phyloP scores from a whole-genome alignment of 2,888 invertebrate genomes.

The Hemicrepidius hirtus region DNA sequence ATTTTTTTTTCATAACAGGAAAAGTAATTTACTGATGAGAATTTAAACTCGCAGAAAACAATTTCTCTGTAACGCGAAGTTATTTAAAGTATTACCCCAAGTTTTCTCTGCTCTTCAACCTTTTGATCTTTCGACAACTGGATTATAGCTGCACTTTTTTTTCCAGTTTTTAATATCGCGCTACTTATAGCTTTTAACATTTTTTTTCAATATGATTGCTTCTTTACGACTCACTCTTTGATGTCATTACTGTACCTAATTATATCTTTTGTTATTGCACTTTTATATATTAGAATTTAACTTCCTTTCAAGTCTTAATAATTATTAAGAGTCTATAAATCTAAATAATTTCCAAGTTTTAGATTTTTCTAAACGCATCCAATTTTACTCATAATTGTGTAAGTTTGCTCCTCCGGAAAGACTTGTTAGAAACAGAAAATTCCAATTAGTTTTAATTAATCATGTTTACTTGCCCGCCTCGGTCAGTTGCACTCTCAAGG shows the following conservation, averaged over 20 bases:
- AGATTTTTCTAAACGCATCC: constrained; percentile 8
- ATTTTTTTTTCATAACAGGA: constrained; percentile 33
- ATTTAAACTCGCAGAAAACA: constrained; percentile 35
- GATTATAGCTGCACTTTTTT: constrained; percentile 26
- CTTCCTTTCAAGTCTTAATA: not conserved
- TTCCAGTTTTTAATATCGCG: constrained; percentile 28
- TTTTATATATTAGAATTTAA: not conserved
- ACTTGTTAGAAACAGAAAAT: constrained; percentile 48
- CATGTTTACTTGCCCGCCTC: constrained; percentile 46
- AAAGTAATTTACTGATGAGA: constrained; percentile 33
- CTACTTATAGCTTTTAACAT: not conserved
- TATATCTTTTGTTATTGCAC: constrained; percentile 4
- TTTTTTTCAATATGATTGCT: constrained; percentile 14
- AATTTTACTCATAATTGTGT: constrained; percentile 40
- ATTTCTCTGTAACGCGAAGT: constrained; percentile 26
- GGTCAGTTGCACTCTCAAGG: constrained; percentile 42
- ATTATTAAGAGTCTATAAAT: not conserved
- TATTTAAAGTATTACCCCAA: constrained; percentile 35
- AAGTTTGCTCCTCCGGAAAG: constrained; percentile 37
- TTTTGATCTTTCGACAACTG: constrained; percentile 31
- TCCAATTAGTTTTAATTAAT: constrained; percentile 52
- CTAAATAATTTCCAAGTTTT: not conserved
- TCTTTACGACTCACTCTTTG: not conserved
- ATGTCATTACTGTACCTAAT: constrained; percentile 19
- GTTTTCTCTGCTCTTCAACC: constrained; percentile 7